Conservation (phyloP, 1,140 invertebrate species). For the Polyergus mexicanus region DNA sequence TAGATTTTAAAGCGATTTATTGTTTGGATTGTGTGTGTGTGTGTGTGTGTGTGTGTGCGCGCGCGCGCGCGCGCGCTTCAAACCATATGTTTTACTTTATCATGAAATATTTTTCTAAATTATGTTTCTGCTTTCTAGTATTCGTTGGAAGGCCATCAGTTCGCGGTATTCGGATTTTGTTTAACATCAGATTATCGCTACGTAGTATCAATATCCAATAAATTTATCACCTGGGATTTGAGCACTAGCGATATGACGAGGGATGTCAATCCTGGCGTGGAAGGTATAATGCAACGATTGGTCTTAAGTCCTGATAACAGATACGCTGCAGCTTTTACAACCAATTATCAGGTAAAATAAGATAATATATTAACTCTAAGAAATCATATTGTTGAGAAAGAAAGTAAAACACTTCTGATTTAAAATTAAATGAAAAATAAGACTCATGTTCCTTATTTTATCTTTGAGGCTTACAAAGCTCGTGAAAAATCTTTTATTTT, state of each 20-base stretch:
- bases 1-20: not conserved
- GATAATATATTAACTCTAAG: constrained; percentile 18
- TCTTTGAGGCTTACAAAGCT: not conserved
- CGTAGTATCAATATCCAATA: constrained; percentile 98
- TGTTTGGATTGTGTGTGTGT: too few species aligned
- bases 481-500: not conserved
- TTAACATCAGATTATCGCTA: constrained; percentile 97
- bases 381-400: not conserved
- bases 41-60: too few species aligned
- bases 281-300: constrained; percentile 98
- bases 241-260: constrained; percentile 96
- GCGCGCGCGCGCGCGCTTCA: too few species aligned
- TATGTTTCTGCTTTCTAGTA: constrained; percentile 89
- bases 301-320: constrained; percentile 98
- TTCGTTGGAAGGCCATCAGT: constrained; percentile 98
- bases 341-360: constrained; percentile 94
- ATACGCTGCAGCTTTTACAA: constrained; percentile 98
- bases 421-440: constrained; percentile 2
- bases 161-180: constrained; percentile 98
- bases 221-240: constrained; percentile 99
- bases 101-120: constrained; percentile 16
- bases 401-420: not conserved
- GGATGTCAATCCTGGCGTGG: constrained; percentile 96
- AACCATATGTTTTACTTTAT: too few species aligned
- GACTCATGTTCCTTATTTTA: not conserved